Conservation (phyloP, 2,888 invertebrate genomes). For the Rhorus exstirpatorius region DNA sequence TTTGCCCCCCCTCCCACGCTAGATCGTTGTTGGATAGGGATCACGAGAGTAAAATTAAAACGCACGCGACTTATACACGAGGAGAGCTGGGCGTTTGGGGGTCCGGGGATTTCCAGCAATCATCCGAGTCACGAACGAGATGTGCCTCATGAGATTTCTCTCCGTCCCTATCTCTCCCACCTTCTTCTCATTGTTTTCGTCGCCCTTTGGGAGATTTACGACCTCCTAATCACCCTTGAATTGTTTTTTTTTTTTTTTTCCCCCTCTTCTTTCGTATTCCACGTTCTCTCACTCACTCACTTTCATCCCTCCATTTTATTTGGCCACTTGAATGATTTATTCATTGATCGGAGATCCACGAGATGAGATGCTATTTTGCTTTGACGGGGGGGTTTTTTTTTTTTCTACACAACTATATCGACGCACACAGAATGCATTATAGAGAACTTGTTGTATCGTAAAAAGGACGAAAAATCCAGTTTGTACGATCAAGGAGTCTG, state of each 20-base stretch:
- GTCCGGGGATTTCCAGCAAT: constrained; percentile 40
- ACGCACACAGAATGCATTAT: too few relatives aligned
- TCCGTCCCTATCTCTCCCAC: constrained; percentile 10
- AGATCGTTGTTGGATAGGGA: constrained; percentile 56
- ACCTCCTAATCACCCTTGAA: constrained; percentile 77
- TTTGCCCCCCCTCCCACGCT: constrained; percentile 22
- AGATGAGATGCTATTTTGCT: constrained; percentile 7
- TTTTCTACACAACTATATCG: background rate
- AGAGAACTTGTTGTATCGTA: too few relatives aligned
- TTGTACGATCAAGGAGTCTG: too few relatives aligned
- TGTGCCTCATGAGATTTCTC: constrained; percentile 64
- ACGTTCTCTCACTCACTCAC: constrained; percentile 38
- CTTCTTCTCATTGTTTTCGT: constrained; percentile 73
- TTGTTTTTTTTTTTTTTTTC: constrained; percentile 76
- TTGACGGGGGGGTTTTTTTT: constrained; percentile 11
- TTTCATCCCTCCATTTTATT: constrained; percentile 54
- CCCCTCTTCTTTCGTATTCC: constrained; percentile 53
- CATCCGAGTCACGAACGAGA: constrained; percentile 70
- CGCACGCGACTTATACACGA: constrained; percentile 75
- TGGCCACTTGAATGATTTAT: constrained; percentile 74
- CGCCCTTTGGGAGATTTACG: constrained; percentile 69
- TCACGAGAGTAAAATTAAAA: constrained; percentile 80
- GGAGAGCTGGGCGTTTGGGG: constrained; percentile 36
- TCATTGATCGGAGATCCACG: constrained; percentile 65
- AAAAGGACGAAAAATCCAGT: too few relatives aligned